Evolutionary conservation across 2,888 invertebrate species (phyloP), one percentile per base, ranked within the genome.

Genomic region (Cecidostiba fungosa): DNA sequence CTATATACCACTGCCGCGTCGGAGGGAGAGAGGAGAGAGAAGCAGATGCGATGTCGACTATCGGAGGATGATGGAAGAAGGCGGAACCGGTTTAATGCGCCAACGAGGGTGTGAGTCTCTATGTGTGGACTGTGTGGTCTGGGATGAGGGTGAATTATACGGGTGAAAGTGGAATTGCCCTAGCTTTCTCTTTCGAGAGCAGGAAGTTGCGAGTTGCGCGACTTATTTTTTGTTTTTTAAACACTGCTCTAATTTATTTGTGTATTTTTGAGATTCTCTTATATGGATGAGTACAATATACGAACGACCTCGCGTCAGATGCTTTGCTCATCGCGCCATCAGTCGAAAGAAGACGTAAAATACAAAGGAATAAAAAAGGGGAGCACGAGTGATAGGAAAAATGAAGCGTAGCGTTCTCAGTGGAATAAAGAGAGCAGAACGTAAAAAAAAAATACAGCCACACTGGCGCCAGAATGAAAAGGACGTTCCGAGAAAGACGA

Each of bases 61-160:
- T n/a, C 12, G n/a, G 66, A 59, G 59, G 79, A 84, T 79, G 79
- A 84, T 80, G 70, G 84, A 69, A 54, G 74, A 43, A 70, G 80
- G 84, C 76, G 84, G 79, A 47, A 54, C 76, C 19, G 69, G 29
- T 80, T 84, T 84, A 76, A 80, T 77, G 79, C 32, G n/a, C 4
- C 23, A 5, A 14, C 36, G 54, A 66, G 66, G 29, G 29, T 26
- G 66, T 66, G 8, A 26, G 66, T 19, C n/a, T 2, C 0, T n/a
- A 50, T n/a, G 50, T 36, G 50, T 79, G 26, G 14, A 3, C 23
- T 23, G 23, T 29, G 29, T 29, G 19, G 54, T 32, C 29, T n/a
- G 23, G n/a, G 19, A 23, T 23, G 19, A 12, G 73, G 50, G 26
- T 82, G 76, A 76, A 74, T 82, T 82, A 76, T 77, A 74, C 29